A percentile compares a stretch with the other conserved stretches of the same genome.
phyloP scores from a whole-genome alignment of 2,888 invertebrate genomes.

The Drosophila borealis region DNA sequence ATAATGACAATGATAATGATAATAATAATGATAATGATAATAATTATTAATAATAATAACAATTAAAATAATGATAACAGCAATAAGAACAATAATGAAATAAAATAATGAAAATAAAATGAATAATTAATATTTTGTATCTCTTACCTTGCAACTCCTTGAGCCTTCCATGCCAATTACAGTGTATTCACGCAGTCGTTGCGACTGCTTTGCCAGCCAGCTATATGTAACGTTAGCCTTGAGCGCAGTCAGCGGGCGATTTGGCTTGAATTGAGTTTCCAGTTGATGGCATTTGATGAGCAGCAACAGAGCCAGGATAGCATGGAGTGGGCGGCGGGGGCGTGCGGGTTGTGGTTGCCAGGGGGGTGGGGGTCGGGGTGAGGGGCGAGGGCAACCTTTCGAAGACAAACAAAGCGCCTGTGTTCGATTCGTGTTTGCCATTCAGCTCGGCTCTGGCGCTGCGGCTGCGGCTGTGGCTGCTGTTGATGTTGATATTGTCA shows the following conservation, averaged over 20 bases:
- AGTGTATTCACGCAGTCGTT: constrained; percentile 10
- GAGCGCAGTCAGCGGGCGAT: constrained; percentile 24
- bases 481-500: constrained; percentile 36
- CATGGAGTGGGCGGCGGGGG: background rate
- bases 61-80: no score
- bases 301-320: constrained; percentile 6
- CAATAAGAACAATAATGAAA: no score
- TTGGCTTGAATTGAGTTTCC: constrained; percentile 34
- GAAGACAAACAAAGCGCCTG: constrained; percentile 28
- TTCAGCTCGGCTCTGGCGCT: constrained; percentile 14
- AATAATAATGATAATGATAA: no score
- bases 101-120: no score
- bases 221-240: constrained; percentile 10
- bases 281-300: constrained; percentile 35
- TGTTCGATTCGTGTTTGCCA: constrained; percentile 40
- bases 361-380: background rate
- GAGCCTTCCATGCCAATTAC: background rate
- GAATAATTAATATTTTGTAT: no score
- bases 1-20: no score
- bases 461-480: constrained; percentile 11
- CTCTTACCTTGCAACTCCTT: no score
- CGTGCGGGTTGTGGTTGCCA: no score
- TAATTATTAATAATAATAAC: no score
- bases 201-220: no score
- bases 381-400: background rate